Percentiles rank a stretch among this genome's conserved stretches.
Conservation (phyloP, 2,797 vertebrate genomes). For the Hypotaenidia philippensis region DNA sequence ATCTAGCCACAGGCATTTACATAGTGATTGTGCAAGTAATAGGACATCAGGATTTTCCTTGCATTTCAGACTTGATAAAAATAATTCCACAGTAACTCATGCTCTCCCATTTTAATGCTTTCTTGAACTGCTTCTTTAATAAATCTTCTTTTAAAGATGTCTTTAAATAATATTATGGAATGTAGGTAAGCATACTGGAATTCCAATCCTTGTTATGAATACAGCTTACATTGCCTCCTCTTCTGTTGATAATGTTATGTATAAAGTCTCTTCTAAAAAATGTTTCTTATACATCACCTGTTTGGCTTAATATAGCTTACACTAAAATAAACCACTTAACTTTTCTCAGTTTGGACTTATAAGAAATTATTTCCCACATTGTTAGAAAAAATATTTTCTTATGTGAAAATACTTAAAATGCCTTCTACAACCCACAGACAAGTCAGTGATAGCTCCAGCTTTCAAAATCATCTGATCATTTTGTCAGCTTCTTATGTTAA, state of each 20-base stretch:
- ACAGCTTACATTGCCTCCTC: not conserved
- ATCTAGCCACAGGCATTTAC: not conserved
- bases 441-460: not conserved
- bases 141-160: not conserved
- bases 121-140: not conserved
- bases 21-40: not conserved
- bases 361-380: not conserved
- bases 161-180: not conserved
- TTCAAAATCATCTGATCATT: not conserved
- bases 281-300: not conserved
- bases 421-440: not conserved
- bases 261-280: not conserved
- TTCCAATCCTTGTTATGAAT: not conserved
- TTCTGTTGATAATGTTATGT: not conserved
- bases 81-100: not conserved
- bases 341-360: not conserved
- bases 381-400: not conserved
- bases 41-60: not conserved
- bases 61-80: not conserved
- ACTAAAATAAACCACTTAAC: not conserved
- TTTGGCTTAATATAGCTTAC: not conserved
- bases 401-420: not conserved
- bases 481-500: not conserved
- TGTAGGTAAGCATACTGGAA: not conserved
- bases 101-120: fast-evolving